These are phyloP conservation scores for Ichneumon xanthorius DNA, from an alignment of 2,888 invertebrate species.

Conservation along the genomic window DNA sequence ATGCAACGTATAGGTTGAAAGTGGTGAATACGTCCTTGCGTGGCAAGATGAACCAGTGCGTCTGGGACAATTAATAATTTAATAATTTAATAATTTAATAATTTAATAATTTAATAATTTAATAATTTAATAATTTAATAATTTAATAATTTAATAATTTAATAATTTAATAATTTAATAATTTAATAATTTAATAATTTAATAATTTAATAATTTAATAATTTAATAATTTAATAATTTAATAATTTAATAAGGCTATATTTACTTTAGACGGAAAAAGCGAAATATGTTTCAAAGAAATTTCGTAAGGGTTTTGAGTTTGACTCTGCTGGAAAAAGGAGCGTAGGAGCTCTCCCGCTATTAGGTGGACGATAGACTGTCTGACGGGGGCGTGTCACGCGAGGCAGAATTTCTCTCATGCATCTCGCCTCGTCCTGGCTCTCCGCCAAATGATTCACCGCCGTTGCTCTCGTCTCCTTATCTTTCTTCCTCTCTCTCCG, in stretches of 20 bases:
- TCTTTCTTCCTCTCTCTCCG: conserved; percentile 12
- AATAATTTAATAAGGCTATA: not conserved
- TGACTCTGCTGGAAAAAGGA: not conserved
- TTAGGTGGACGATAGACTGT: conserved; percentile 54
- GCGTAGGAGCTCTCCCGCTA: conserved; percentile 27
- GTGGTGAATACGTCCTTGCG: not conserved
- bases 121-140: too few species aligned
- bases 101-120: not conserved
- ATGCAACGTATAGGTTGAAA: not conserved
- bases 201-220: too few species aligned
- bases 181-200: too few species aligned
- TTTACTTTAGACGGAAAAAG: not conserved
- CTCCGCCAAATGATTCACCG: conserved; percentile 66
- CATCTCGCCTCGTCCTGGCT: conserved; percentile 56
- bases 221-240: too few species aligned
- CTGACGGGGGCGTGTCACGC: conserved; percentile 62
- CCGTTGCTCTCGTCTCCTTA: conserved; percentile 30
- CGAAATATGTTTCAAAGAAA: not conserved
- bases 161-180: too few species aligned
- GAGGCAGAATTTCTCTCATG: conserved; percentile 59
- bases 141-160: too few species aligned
- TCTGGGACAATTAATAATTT: not conserved
- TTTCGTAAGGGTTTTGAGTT: not conserved
- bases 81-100: not conserved
- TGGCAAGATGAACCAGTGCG: not conserved